Conservation (phyloP, 2,888 invertebrate genomes). For the Ochropacha duplaris region DNA sequence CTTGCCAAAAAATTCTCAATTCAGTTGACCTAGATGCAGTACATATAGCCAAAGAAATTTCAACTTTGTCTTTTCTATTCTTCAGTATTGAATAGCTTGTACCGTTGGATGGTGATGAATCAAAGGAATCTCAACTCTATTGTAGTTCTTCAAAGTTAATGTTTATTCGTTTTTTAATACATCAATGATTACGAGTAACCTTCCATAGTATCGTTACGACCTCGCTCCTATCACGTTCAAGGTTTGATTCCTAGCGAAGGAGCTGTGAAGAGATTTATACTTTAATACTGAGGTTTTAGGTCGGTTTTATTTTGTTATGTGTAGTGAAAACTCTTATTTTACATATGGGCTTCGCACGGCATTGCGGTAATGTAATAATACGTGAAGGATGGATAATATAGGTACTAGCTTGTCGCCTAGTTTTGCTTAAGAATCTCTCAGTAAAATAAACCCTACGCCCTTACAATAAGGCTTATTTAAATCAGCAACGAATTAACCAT, state of each 20-base stretch:
- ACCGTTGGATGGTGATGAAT: background rate
- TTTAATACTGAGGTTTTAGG: background rate
- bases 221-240: conserved; percentile 74
- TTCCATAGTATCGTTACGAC: conserved; percentile 57
- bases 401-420: background rate
- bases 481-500: no score
- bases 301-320: background rate
- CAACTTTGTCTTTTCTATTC: background rate
- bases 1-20: conserved; percentile 38
- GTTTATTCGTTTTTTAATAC: conserved; percentile 5
- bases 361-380: background rate
- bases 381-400: no score
- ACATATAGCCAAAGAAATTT: background rate
- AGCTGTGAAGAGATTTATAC: background rate
- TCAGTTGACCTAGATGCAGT: conserved; percentile 26
- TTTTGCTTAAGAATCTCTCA: no score
- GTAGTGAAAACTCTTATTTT: conserved; percentile 1
- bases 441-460: no score
- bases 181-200: conserved; percentile 42
- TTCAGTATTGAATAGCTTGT: background rate
- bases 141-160: conserved; percentile 14
- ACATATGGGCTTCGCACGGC: background rate
- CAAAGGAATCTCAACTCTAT: conserved; percentile 4
- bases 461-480: no score
- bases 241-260: conserved; percentile 48